These are phyloP conservation scores for Chorisops tibialis DNA, from an alignment of 2,888 invertebrate species.

Conservation along the genomic window DNA sequence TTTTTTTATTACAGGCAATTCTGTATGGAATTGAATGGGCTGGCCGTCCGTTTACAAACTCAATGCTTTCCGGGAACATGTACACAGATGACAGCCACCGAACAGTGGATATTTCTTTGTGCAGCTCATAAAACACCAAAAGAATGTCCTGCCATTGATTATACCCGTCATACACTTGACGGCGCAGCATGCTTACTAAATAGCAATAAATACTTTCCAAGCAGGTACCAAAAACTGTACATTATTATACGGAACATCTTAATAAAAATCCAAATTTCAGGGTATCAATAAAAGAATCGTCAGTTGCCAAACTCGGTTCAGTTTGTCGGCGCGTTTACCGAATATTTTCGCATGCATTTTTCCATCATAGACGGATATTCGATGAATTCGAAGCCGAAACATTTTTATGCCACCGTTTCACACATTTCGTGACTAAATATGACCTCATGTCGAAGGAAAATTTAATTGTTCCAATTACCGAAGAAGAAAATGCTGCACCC, in stretches of 20 bases:
- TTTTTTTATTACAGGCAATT: slow-evolving; percentile 70
- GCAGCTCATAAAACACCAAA: slow-evolving; percentile 99
- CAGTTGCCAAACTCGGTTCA: slow-evolving; percentile 96
- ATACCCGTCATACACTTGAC: slow-evolving; percentile 96
- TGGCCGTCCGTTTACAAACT: slow-evolving; percentile 91
- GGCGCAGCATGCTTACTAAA: slow-evolving; percentile 98
- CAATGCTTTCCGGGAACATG: slow-evolving; percentile 97
- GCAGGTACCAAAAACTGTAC: slow-evolving; percentile 65
- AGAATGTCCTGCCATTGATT: slow-evolving; percentile 99
- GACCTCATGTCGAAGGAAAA: slow-evolving; percentile 98
- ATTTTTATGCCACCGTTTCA: slow-evolving; percentile 91
- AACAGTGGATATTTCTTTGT: slow-evolving; percentile 99
- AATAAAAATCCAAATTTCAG: slow-evolving; percentile 54
- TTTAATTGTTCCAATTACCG: slow-evolving; percentile 94
- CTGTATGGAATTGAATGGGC: slow-evolving; percentile 98
- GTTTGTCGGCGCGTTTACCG: slow-evolving; percentile 98
- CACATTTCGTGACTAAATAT: slow-evolving; percentile 97
- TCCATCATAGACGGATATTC: slow-evolving; percentile 94
- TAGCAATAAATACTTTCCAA: slow-evolving; percentile 99
- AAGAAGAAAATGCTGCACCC: slow-evolving; percentile 61
- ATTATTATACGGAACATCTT: not conserved
- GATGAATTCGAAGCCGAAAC: slow-evolving; percentile 98
- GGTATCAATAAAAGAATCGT: slow-evolving; percentile 98
- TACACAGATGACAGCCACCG: slow-evolving; percentile 99
- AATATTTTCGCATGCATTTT: slow-evolving; percentile 99